These are phyloP conservation scores for Spheniscus humboldti DNA, from an alignment of 2,797 vertebrate genomes.

Conservation along the genomic window DNA sequence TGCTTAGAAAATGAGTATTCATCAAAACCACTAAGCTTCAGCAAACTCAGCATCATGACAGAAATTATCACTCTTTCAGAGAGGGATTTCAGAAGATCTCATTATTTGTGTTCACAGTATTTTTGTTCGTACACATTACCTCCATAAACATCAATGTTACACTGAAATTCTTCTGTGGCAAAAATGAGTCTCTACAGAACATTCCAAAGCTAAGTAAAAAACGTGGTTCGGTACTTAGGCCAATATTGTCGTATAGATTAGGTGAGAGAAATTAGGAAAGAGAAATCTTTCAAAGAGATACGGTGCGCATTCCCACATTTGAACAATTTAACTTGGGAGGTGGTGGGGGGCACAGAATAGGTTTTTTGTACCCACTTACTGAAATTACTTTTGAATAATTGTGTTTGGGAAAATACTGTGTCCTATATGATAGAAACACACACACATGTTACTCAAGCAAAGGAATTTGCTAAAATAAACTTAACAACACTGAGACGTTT, in stretches of 20 bases:
- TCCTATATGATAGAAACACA: background rate
- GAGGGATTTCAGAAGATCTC: background rate
- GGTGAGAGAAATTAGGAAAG: background rate
- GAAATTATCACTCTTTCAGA: background rate
- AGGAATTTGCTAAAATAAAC: background rate
- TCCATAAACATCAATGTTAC: background rate
- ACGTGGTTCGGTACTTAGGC: accelerated
- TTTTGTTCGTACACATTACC: background rate
- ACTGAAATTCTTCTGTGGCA: background rate
- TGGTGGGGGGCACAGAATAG: accelerated
- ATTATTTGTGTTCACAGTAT: background rate
- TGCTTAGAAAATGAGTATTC: background rate
- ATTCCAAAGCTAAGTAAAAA: background rate
- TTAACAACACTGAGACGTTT: too few species aligned
- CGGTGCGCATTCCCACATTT: background rate
- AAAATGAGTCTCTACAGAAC: background rate
- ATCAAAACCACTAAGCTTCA: background rate
- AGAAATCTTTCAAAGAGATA: background rate
- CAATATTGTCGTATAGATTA: background rate
- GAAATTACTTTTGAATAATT: background rate
- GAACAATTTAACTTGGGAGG: background rate
- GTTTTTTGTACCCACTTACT: background rate
- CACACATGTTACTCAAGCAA: background rate
- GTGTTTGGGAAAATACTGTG: background rate
- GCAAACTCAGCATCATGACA: background rate